Evolutionary conservation across 2,888 invertebrate genomes (phyloP).

Genomic region (Eueremaeus valkanovi): DNA sequence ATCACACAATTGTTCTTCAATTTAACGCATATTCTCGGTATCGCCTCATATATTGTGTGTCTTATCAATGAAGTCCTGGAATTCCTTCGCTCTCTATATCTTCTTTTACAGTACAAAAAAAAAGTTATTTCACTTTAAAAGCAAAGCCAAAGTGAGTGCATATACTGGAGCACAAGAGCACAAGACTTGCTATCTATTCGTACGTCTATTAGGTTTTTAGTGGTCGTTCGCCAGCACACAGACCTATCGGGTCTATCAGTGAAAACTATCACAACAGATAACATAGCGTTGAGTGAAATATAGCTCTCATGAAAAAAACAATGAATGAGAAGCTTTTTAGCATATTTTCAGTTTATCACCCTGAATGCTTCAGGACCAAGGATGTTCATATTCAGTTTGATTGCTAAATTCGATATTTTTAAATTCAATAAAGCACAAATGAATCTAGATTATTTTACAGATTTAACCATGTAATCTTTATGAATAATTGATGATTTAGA

Average conservation of each 20-base stretch:
- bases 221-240: constrained; percentile 2
- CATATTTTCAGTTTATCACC: neutral
- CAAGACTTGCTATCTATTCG: neutral
- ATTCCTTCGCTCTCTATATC: neutral
- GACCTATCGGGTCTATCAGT: neutral
- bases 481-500: too few relatives aligned
- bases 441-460: too few relatives aligned
- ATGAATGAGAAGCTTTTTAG: neutral
- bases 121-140: neutral
- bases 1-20: constrained; percentile 1
- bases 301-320: neutral
- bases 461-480: too few relatives aligned
- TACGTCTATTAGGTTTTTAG: neutral
- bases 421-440: too few relatives aligned
- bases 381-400: neutral
- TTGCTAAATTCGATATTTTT: too few relatives aligned
- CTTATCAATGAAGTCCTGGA: constrained; percentile 18
- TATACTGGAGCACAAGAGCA: neutral
- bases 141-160: neutral
- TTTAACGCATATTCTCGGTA: constrained; percentile 21
- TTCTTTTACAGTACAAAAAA: neutral
- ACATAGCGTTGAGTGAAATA: constrained; percentile 22
- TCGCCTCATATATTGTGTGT: neutral
- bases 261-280: neutral
- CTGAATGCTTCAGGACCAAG: neutral